Evolutionary conservation across 2,888 invertebrate genomes (phyloP).

Genomic region (Pheosia tremula): DNA sequence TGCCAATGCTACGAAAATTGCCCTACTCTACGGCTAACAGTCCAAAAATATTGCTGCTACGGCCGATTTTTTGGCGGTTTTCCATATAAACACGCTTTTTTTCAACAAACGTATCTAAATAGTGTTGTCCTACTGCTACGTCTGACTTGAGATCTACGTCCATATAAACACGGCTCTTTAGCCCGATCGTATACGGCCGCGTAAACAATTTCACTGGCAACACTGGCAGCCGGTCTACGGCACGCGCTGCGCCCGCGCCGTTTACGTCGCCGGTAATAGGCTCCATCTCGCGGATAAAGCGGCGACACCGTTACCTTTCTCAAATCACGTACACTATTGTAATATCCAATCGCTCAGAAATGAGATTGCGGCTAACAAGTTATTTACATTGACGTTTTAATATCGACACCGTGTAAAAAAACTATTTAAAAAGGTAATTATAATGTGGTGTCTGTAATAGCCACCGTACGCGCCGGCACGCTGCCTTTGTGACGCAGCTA

Average conservation of each 20-base stretch:
- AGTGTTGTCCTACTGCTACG: too few relatives aligned
- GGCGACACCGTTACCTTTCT: constrained; percentile 83
- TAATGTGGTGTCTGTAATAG: constrained; percentile 79
- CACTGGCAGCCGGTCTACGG: constrained; percentile 29
- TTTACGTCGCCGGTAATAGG: constrained; percentile 62
- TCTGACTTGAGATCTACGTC: too few relatives aligned
- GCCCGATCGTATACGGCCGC: too few relatives aligned
- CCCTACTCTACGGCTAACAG: too few relatives aligned
- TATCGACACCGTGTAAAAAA: constrained; percentile 78
- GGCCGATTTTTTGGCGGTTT: too few relatives aligned
- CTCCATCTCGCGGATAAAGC: constrained; percentile 82
- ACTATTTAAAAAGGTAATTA: constrained; percentile 84
- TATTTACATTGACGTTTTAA: constrained; percentile 85
- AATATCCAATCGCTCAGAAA: constrained; percentile 84
- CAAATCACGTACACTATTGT: constrained; percentile 85
- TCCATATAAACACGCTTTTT: too few relatives aligned
- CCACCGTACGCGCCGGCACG: constrained; percentile 76
- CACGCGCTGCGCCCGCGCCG: constrained; percentile 63
- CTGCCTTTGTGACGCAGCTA: constrained; percentile 78
- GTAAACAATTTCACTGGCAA: too few relatives aligned
- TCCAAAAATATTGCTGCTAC: too few relatives aligned
- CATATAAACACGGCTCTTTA: too few relatives aligned
- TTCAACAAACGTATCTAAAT: too few relatives aligned
- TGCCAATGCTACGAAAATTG: too few relatives aligned
- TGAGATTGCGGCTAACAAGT: constrained; percentile 85